Evolutionary conservation across 2,797 vertebrate genomes (phyloP).

Genomic region (Paramormyrops hopkinsi): DNA sequence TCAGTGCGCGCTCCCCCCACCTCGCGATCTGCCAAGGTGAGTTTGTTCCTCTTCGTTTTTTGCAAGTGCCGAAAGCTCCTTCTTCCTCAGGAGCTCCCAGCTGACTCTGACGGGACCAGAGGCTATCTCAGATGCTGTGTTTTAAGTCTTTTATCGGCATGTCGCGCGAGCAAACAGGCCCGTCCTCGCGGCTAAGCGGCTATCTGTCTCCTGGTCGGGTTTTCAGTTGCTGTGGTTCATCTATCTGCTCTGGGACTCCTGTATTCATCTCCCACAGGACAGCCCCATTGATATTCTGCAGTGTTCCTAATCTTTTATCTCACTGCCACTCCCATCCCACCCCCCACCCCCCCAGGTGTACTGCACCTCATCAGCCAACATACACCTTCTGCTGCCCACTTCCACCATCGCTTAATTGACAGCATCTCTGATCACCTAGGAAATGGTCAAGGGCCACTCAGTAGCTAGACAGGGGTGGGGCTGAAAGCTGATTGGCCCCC

Average conservation of each 20-base stretch:
- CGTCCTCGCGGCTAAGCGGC: not conserved
- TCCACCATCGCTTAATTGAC: not conserved
- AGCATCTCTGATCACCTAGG: not conserved
- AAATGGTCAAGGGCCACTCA: not conserved
- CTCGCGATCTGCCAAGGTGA: not conserved
- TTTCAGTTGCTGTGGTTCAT: not conserved
- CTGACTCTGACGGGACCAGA: not conserved
- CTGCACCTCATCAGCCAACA: not conserved
- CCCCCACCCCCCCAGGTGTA: not conserved
- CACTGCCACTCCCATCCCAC: not conserved
- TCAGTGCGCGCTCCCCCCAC: no score
- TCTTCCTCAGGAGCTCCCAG: not conserved
- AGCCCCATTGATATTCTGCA: not conserved
- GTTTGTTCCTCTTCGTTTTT: not conserved
- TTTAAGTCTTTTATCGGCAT: not conserved
- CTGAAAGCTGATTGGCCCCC: not conserved
- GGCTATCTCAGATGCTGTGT: not conserved
- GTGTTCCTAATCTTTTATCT: not conserved
- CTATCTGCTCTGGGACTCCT: not conserved
- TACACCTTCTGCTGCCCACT: not conserved
- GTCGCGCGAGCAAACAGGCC: not conserved
- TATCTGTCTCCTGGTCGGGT: not conserved
- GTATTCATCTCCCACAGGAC: not conserved
- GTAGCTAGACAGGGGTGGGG: not conserved
- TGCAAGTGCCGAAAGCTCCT: not conserved